Evolutionary conservation across 2,113 vertebrate genomes (phyloP), one percentile per base, ranked within the genome.

Genomic region (Cnemophilus loriae): DNA sequence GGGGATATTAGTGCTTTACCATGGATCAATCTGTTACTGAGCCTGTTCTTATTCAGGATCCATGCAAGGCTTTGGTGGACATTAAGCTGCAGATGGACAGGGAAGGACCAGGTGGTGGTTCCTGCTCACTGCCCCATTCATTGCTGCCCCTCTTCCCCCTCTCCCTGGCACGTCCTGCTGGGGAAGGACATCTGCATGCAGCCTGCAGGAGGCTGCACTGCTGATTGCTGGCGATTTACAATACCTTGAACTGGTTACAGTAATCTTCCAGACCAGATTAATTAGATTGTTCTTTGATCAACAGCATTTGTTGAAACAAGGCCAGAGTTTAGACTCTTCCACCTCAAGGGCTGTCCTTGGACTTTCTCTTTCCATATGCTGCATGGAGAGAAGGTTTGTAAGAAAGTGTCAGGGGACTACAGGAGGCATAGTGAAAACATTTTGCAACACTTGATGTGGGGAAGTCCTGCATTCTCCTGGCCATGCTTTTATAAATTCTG

Each of bases 251-350:
- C 83, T 46, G 32, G 85, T 64, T 78, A 82, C 92, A 90, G 64
- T 92, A 75, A 95, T 89, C 65, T 84, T 89, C 80, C 86, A 84
- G 85, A 47, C 47, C 68, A 41, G 68, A 90, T 81, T 94, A 96
- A 93, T 93, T 92, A 88, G 88, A 94, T 86, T 59, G 56, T 79
- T 78, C 85, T 89, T 89, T 94, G 92, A 95, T 96, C 95, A 93
- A 83, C 84, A 86, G 56, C 3, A 16, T 53, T 78, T 71, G 49
- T 87, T 93, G 88, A 96, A 94, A 94, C 44, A 37, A 71, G 57
- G 93, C 88, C 88, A 90, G 90, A 69, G 71, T 89, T 75, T 82
- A 78, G 80, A 92, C 24, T 71, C 52, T 53, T 35, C 71, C 55
- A 64, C 52, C 90, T 78, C 85, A 64, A 84, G 80, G 56, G 83